Evolutionary conservation across 2,888 invertebrate species (phyloP), one percentile per base, ranked within the genome.

Genomic region (Athalia cordata): DNA sequence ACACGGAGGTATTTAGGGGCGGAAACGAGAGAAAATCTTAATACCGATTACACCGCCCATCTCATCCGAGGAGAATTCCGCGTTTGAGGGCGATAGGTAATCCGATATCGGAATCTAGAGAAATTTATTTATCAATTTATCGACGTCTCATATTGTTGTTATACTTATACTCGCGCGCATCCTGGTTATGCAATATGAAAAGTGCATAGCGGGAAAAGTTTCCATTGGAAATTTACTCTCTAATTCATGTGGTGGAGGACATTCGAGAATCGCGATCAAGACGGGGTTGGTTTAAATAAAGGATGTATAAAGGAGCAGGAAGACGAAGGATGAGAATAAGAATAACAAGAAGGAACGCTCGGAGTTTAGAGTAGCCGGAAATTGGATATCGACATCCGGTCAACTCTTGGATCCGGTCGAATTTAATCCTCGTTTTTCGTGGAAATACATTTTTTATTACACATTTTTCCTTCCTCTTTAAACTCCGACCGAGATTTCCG

Each of bases 341-440:
- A 47, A 49, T 66, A 49, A 49, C 5, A 15, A 49, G 15, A 15
- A 11, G 15, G 15, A 47, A 15, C 49, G 15, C 50, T 49, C 15
- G n/a, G 13, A n/a, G 13, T 47, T 15, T 66, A 47, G 49, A 5
- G 45, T 43, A 15, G 55, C 43, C 57, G 70, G 57, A 55, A 70
- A 70, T 70, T 57, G 57, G 70, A 70, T 55, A 55, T 70, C 57
- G 70, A 70, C 57, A 57, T 55, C 70, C 70, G 70, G 55, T 55
- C 52, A 50, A 29, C 29, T 15, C 50, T 50, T 52, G 7, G 15
- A 55, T 68, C 43, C 11, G 55, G 11, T 57, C 52, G 70, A 70
- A 67, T 55, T 70, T 57, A 70, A 70, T 57, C 47, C 57, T 43
- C 52, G 49, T 5, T 50, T n/a, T 43, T 13, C n/a, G 13, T n/a